phyloP scores from a whole-genome alignment of 2,888 invertebrate genomes.

The Phlogophora meticulosa region DNA sequence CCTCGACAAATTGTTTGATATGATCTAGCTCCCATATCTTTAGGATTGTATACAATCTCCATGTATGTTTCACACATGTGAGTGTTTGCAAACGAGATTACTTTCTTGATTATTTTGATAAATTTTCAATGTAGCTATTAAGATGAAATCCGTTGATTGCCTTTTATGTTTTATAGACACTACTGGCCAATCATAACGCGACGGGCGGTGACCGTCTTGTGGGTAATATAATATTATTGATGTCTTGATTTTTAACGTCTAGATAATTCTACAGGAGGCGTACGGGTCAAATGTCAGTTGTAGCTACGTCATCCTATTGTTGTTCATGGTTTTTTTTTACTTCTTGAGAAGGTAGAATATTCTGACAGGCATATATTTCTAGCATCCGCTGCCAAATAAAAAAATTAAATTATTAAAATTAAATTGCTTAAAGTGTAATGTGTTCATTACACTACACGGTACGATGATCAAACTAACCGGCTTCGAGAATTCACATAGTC shows the following conservation, averaged over 20 bases:
- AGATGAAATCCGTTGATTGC: constrained; percentile 46
- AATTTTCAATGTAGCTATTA: constrained; percentile 43
- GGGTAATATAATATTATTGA: constrained; percentile 63
- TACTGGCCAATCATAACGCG: constrained; percentile 59
- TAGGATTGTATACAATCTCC: constrained; percentile 55
- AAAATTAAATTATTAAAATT: too few species aligned
- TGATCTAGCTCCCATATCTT: constrained; percentile 51
- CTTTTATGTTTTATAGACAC: constrained; percentile 27
- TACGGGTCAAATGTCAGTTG: constrained; percentile 77
- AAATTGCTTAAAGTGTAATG: constrained; percentile 37
- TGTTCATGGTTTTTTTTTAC: constrained; percentile 22
- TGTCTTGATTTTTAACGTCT: constrained; percentile 67
- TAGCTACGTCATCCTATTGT: constrained; percentile 66
- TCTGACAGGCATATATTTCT: background rate
- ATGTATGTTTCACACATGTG: constrained; percentile 47
- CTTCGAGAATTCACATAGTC: constrained; percentile 35
- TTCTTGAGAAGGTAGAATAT: background rate
- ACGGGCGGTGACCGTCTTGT: constrained; percentile 63
- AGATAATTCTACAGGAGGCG: constrained; percentile 61
- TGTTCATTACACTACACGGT: constrained; percentile 35
- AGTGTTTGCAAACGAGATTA: constrained; percentile 45
- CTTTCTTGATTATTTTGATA: constrained; percentile 61
- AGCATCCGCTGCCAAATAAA: background rate
- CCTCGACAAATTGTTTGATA: constrained; percentile 59
- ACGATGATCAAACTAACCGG: constrained; percentile 32